phyloP scores from a whole-genome alignment of 2,113 vertebrate genomes.

The Callionymus lyra region DNA sequence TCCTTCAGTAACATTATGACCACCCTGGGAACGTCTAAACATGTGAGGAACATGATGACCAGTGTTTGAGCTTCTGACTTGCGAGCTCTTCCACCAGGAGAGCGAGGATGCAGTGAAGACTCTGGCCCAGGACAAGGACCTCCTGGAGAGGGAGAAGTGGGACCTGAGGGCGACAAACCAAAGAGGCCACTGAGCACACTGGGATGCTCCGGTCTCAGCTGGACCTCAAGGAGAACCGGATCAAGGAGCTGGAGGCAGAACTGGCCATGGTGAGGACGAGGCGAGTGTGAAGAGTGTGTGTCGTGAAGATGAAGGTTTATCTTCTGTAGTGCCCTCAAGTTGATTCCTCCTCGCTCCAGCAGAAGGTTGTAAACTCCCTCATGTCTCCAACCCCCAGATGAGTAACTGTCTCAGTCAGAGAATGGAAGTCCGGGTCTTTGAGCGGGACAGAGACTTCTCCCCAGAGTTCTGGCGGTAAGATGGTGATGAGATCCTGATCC shows the following conservation, averaged over 20 bases:
- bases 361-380: slow-evolving; percentile 13
- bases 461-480: slow-evolving; percentile 77
- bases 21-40: too few relatives aligned
- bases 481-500: too few relatives aligned
- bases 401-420: slow-evolving; percentile 77
- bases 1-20: too few relatives aligned
- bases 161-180: slow-evolving; percentile 90
- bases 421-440: slow-evolving; percentile 76
- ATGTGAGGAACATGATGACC: too few relatives aligned
- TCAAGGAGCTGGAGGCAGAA: slow-evolving; percentile 98
- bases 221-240: slow-evolving; percentile 95
- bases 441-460: slow-evolving; percentile 71
- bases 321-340: too few relatives aligned
- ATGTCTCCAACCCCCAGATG: slow-evolving; percentile 70
- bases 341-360: too few relatives aligned
- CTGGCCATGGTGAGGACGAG: slow-evolving; percentile 86
- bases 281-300: too few relatives aligned
- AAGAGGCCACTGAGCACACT: slow-evolving; percentile 92
- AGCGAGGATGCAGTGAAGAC: slow-evolving; percentile 94
- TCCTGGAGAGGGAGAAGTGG: slow-evolving; percentile 96
- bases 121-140: slow-evolving; percentile 90
- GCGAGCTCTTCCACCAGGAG: slow-evolving; percentile 70
- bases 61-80: slow-evolving; percentile 27
- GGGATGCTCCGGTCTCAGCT: slow-evolving; percentile 85
- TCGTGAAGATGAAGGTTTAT: too few relatives aligned